Percentiles rank a stretch among this genome's conserved stretches.
phyloP scores from a whole-genome alignment of 2,888 invertebrate genomes.

The Leptopterna dolabrata region DNA sequence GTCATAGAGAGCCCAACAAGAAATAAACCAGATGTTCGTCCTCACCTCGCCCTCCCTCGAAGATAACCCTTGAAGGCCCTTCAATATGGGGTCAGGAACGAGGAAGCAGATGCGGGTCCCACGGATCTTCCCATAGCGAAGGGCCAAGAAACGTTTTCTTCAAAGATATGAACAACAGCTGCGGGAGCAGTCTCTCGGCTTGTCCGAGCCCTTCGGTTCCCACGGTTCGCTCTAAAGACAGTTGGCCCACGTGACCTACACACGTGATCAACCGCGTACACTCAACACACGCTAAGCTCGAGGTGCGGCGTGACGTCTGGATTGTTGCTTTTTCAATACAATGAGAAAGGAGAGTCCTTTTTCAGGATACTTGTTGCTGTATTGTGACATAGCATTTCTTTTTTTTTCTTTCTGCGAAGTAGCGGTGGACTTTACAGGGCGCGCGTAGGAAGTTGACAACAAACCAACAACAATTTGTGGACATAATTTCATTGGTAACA shows the following conservation, averaged over 20 bases:
- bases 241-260: constrained; percentile 53
- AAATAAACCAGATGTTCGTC: constrained; percentile 36
- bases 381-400: constrained; percentile 10
- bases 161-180: constrained; percentile 48
- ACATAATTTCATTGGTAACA: too few species aligned
- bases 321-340: not conserved
- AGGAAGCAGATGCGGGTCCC: constrained; percentile 55
- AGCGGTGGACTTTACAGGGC: not conserved
- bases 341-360: constrained; percentile 1
- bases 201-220: constrained; percentile 13
- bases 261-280: constrained; percentile 48
- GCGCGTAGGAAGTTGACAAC: too few species aligned
- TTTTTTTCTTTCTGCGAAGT: not conserved
- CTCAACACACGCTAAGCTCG: constrained; percentile 43
- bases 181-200: not conserved
- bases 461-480: too few species aligned
- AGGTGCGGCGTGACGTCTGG: constrained; percentile 10
- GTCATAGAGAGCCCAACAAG: constrained; percentile 29
- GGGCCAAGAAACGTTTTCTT: not conserved
- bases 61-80: constrained; percentile 22
- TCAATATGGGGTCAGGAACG: constrained; percentile 41
- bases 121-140: constrained; percentile 50
- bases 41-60: not conserved
- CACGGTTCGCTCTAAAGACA: constrained; percentile 47
- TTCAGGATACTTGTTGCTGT: not conserved